Evolutionary conservation across 2,888 invertebrate genomes (phyloP), one percentile per base, ranked within the genome.

Genomic region (Acanthoscelides obtectus): DNA sequence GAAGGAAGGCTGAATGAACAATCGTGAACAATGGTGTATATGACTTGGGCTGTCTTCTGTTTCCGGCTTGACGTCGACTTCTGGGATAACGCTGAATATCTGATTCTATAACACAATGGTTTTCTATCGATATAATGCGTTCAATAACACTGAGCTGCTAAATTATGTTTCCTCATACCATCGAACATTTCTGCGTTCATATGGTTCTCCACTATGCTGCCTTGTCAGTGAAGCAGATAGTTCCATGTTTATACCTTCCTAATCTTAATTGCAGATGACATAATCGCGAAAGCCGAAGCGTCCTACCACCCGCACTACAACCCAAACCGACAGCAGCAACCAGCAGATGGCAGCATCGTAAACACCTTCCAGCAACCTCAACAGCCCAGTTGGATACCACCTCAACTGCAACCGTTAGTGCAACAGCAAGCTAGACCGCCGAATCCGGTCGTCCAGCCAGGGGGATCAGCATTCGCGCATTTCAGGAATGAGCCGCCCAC

Each of bases 391-490:
- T 45, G 45, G 45, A 12, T 45, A 1, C 45, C 45, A 12, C 45
- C 45, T 1, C 45, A 45, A 12, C 45, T 45, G 5, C 45, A 45
- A 12, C 45, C 45, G 17, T 45, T 45, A 12, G 17, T 45, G 45
- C 17, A 4, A 17, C 45, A 4, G 45, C 45, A 45, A 45, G 3
- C 45, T 12, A 45, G 45, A 12, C 45, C 45, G 45, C 45, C 45
- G 17, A 6, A 1, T 17, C 12, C 45, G 17, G 45, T 45, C 45
- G 45, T 45, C 45, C 68, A 22, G 20, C 63, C 71, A 17, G 69
- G 71, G 22, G 71, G 72, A 17, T 72, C 72, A 20, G 74, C 74
- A 0, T 74, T 74, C 67, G 74, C 70, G 19, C 45, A 69, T 2
- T 74, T 74, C 65, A 68, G 65, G 22, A 72, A 25, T n/a, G 69